These are phyloP conservation scores for Eupsittula cactorum DNA, from an alignment of 2,113 vertebrate species.

Conservation along the genomic window DNA sequence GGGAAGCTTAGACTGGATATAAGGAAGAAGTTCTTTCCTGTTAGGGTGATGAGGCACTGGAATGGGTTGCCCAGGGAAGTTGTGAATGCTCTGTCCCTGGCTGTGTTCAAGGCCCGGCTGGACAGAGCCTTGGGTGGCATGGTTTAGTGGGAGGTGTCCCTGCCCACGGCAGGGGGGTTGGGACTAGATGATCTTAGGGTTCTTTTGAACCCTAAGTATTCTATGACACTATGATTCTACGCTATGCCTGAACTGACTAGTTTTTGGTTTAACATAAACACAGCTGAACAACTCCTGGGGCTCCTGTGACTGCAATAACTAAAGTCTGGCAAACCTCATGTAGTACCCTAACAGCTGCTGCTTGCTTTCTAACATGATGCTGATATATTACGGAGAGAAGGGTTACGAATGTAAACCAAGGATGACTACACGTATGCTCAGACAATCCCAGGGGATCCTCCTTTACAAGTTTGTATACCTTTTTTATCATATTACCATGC, in stretches of 20 bases:
- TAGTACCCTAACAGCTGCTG: not conserved
- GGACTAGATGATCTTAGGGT: no score
- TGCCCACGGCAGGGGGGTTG: no score
- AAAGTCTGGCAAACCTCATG: not conserved
- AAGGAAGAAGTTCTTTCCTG: no score
- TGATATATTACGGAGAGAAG: accelerated
- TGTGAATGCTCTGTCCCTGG: no score
- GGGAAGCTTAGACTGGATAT: no score
- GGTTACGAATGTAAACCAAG: not conserved
- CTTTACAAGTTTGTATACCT: not conserved
- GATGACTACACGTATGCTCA: not conserved
- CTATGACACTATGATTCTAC: no score
- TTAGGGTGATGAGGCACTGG: no score
- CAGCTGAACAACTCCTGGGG: not conserved
- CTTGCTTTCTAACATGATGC: not conserved
- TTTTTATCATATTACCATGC: not conserved
- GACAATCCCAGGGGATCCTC: not conserved
- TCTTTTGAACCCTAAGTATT: no score
- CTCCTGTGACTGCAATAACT: not conserved
- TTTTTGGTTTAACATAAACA: not conserved
- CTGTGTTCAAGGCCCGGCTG: no score
- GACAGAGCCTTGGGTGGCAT: no score
- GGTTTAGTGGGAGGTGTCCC: no score
- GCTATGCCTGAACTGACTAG: not conserved
- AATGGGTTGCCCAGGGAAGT: no score